A percentile compares a stretch with the other conserved stretches of the same genome.
Conservation (phyloP, 2,797 vertebrate species). For the Malacoctenus gilli region DNA sequence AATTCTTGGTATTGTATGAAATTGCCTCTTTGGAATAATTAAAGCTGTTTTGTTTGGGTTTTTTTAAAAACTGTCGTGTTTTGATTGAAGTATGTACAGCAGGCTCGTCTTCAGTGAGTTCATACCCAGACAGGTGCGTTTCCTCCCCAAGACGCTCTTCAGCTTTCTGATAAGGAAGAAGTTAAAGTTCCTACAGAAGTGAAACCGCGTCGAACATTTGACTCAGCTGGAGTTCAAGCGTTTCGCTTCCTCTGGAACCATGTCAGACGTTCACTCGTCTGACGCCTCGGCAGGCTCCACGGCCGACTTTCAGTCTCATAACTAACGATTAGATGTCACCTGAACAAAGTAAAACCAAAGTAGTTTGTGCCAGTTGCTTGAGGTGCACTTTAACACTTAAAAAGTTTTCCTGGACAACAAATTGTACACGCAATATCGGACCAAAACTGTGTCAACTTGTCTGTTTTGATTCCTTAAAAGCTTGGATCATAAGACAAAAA, state of each 20-base stretch:
- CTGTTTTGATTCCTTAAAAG: too few relatives aligned
- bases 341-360: too few relatives aligned
- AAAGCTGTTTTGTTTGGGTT: conserved; percentile 59
- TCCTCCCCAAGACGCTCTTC: neutral
- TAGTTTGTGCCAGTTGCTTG: too few relatives aligned
- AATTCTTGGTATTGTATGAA: conserved; percentile 57
- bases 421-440: too few relatives aligned
- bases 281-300: neutral
- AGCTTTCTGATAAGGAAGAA: neutral
- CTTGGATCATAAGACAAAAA: too few relatives aligned
- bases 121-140: too few relatives aligned
- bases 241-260: neutral
- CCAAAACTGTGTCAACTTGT: too few relatives aligned
- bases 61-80: neutral
- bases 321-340: too few relatives aligned
- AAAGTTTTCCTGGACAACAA: too few relatives aligned
- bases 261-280: neutral
- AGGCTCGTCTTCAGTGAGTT: too few relatives aligned
- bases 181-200: conserved; percentile 1
- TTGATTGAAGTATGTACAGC: neutral
- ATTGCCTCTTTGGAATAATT: conserved; percentile 59
- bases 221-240: neutral
- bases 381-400: too few relatives aligned
- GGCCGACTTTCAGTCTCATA: neutral
- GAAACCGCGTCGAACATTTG: neutral